phyloP scores from a whole-genome alignment of 2,888 invertebrate genomes.

The Stomorhina lunata region DNA sequence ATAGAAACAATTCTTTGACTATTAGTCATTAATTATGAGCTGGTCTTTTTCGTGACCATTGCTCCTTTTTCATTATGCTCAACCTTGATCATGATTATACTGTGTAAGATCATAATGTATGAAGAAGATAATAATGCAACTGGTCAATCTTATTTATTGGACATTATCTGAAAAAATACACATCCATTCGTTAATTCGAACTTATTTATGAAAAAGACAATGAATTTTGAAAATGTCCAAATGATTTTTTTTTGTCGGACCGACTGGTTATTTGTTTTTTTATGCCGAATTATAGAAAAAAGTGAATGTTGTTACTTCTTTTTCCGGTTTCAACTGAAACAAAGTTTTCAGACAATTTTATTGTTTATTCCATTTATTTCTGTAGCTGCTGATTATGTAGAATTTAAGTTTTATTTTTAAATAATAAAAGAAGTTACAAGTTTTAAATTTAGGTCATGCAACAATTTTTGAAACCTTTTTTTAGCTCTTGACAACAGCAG shows the following conservation, averaged over 20 bases:
- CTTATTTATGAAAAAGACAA: background rate
- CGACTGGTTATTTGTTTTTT: background rate
- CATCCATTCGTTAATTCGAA: background rate
- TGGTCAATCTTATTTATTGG: conserved; percentile 48
- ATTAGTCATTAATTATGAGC: conserved; percentile 13
- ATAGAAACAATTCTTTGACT: too few species aligned
- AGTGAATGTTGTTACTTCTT: conserved; percentile 40
- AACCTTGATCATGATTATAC: conserved; percentile 61
- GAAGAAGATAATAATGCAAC: conserved; percentile 33
- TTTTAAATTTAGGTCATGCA: conserved; percentile 58
- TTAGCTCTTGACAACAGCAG: conserved; percentile 18
- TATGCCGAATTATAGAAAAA: background rate
- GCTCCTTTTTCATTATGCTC: conserved; percentile 10
- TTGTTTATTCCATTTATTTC: background rate
- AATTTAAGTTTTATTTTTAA: background rate
- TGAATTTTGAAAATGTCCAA: background rate
- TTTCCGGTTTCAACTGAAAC: conserved; percentile 47
- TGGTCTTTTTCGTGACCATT: conserved; percentile 20
- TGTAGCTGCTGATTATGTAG: background rate
- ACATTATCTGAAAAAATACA: conserved; percentile 3
- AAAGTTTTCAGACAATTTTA: conserved; percentile 5
- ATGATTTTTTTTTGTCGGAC: background rate
- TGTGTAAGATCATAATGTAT: conserved; percentile 18
- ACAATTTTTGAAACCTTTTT: conserved; percentile 43
- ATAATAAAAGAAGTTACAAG: background rate